Base-by-base conservation (phyloP, 1,140 invertebrate genomes). In the Cotesia chilonis region DNA sequence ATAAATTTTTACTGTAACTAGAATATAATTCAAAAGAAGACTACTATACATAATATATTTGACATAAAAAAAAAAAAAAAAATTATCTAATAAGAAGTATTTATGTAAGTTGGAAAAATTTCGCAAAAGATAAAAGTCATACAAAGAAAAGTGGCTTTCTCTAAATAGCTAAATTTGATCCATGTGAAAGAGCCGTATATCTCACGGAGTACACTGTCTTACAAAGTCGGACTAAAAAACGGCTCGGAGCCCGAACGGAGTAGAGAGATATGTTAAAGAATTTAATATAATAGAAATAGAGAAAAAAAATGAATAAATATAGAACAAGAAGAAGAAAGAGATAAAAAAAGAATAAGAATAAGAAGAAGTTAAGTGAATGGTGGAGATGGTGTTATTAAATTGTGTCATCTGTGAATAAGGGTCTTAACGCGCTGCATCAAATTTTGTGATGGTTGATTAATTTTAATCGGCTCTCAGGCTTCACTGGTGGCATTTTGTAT, bases 371-470 rank as follows among this genome's bases (percentile, higher is more conserved):
- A 47, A 47, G 41, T 47, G 41, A 47, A 47, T 47, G 5, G 41
- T 47, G 41, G 41, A 57, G 54, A 57, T 20, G 54, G n/a, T 83
- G n/a, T 83, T 82, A 84, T 84, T 84, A 81, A 84, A 83, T 82
- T 83, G 82, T 84, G 81, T 83, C 81, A 84, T 82, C 77, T n/a
- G 74, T 75, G 78, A 81, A 81, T 81, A 78, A 83, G 79, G 80
- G 80, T 79, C 70, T 74, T 80, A 81, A 82, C 80, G 75, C 81
- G 82, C 77, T 82, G 82, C 81, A 83, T 83, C 80, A 80, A 83
- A 83, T 83, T 57, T 83, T 84, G 75, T 79, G 76, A 70, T 71
- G 77, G 74, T 84, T 83, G 81, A 84, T 84, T 82, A 81, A 84
- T 84, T 84, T 80, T 47, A 47, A 47, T 47, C 6, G 10, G 41